Conservation (phyloP, 2,113 vertebrate genomes). For the Archocentrus centrarchus region DNA sequence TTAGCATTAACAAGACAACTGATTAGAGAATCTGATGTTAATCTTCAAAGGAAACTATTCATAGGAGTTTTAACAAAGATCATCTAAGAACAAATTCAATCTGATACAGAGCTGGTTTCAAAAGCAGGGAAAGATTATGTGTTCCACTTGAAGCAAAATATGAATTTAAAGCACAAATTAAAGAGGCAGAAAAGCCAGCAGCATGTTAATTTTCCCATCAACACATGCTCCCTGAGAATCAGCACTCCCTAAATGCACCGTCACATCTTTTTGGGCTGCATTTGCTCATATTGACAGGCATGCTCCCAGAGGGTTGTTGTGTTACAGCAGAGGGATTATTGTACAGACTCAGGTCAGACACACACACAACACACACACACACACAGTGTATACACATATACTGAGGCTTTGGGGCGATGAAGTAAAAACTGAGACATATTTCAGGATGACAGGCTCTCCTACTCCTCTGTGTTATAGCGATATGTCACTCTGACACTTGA, state of each 20-base stretch:
- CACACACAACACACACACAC: slow-evolving; percentile 22
- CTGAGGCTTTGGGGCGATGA: slow-evolving; percentile 54
- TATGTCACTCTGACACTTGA: slow-evolving; percentile 80
- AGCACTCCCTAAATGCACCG: slow-evolving; percentile 50
- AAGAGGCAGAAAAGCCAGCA: slow-evolving; percentile 5
- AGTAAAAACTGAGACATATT: slow-evolving; percentile 69
- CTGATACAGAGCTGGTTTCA: neutral
- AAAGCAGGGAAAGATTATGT: neutral
- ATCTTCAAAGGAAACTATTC: slow-evolving; percentile 15
- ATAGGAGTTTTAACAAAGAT: neutral
- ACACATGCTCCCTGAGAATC: slow-evolving; percentile 39
- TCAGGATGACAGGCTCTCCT: slow-evolving; percentile 68
- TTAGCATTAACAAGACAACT: neutral
- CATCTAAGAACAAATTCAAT: slow-evolving; percentile 1
- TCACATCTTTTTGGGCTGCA: slow-evolving; percentile 42
- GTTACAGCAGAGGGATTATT: slow-evolving; percentile 29
- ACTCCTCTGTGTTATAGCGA: slow-evolving; percentile 61
- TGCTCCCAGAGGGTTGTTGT: slow-evolving; percentile 41
- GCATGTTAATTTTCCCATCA: slow-evolving; percentile 50
- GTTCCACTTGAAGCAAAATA: slow-evolving; percentile 21
- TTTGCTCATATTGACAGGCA: slow-evolving; percentile 46
- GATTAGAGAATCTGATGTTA: slow-evolving; percentile 9
- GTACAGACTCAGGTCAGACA: slow-evolving; percentile 27
- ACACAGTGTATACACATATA: slow-evolving; percentile 9
- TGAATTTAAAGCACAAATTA: slow-evolving; percentile 48